Percentiles rank a stretch among this genome's conserved stretches.
Conservation (phyloP, 2,797 vertebrate species). For the Typhlichthys subterraneus region DNA sequence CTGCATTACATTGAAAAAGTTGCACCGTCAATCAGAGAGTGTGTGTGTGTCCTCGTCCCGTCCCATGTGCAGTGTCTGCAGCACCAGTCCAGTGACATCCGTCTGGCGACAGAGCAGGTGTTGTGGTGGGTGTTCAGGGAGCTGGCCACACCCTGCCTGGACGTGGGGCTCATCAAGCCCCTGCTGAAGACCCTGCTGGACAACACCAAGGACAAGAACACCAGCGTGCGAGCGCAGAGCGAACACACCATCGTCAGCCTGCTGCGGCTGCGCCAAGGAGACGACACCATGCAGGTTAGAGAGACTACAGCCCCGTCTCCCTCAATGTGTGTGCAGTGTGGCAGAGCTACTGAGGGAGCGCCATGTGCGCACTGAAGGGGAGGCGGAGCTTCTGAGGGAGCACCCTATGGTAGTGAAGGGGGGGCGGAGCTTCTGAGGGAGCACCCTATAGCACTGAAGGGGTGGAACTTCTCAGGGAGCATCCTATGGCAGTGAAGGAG, state of each 20-base stretch:
- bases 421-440: too few relatives aligned
- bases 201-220: conserved; percentile 99
- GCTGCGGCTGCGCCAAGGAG: conserved; percentile 87
- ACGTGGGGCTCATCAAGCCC: conserved; percentile 86
- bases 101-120: conserved; percentile 92
- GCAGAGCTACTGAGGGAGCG: too few relatives aligned
- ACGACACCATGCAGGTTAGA: conserved; percentile 87
- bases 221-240: conserved; percentile 92
- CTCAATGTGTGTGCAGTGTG: too few relatives aligned
- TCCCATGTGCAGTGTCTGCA: conserved; percentile 80
- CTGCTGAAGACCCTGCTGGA: conserved; percentile 94
- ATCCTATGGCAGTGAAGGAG: too few relatives aligned
- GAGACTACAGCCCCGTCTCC: neutral
- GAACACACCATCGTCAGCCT: conserved; percentile 95
- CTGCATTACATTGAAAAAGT: neutral
- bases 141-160: conserved; percentile 79
- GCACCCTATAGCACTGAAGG: too few relatives aligned
- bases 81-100: conserved; percentile 96
- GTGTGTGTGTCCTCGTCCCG: conserved; percentile 1
- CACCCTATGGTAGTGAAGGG: too few relatives aligned
- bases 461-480: too few relatives aligned
- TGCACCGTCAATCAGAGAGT: neutral
- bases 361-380: too few relatives aligned
- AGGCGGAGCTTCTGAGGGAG: too few relatives aligned
- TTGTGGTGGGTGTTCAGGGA: conserved; percentile 96